Conservation (phyloP, 1,140 invertebrate genomes). For the Drosophila fuyamai region DNA sequence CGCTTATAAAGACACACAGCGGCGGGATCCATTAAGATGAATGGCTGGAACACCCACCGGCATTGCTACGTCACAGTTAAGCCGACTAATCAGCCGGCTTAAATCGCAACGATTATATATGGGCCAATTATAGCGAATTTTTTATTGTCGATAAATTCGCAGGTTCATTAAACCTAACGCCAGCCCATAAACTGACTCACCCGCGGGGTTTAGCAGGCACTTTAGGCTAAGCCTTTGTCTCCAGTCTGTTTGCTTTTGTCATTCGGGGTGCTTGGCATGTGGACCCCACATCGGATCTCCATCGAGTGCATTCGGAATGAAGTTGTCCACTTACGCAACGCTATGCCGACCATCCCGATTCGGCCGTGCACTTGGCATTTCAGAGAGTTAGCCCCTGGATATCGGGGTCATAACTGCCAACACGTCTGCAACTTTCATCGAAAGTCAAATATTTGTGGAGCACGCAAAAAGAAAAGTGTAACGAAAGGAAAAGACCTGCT, state of each 20-base stretch:
- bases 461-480: conserved; percentile 73
- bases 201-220: conserved; percentile 12
- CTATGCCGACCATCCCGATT: conserved; percentile 65
- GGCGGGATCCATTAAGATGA: conserved; percentile 44
- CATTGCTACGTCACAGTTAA: conserved; percentile 38
- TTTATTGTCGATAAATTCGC: conserved; percentile 78
- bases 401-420: conserved; percentile 67
- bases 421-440: conserved; percentile 73
- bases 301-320: conserved; percentile 60
- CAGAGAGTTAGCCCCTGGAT: conserved; percentile 45
- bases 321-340: conserved; percentile 59
- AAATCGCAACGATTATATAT: conserved; percentile 68
- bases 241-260: conserved; percentile 22
- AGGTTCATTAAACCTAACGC: conserved; percentile 69
- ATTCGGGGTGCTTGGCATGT: conserved; percentile 50
- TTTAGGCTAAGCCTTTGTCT: conserved; percentile 26
- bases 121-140: conserved; percentile 71
- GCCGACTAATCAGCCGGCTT: conserved; percentile 36
- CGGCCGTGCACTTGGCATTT: conserved; percentile 49
- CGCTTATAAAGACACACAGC: conserved; percentile 50
- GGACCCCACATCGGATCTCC: conserved; percentile 21
- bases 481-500: conserved; percentile 68
- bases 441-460: conserved; percentile 79
- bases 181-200: conserved; percentile 46
- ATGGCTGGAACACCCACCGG: conserved; percentile 71